Base-by-base conservation (phyloP, 92 coral and sea anemone genomes). In the Diadumene lineata region DNA sequence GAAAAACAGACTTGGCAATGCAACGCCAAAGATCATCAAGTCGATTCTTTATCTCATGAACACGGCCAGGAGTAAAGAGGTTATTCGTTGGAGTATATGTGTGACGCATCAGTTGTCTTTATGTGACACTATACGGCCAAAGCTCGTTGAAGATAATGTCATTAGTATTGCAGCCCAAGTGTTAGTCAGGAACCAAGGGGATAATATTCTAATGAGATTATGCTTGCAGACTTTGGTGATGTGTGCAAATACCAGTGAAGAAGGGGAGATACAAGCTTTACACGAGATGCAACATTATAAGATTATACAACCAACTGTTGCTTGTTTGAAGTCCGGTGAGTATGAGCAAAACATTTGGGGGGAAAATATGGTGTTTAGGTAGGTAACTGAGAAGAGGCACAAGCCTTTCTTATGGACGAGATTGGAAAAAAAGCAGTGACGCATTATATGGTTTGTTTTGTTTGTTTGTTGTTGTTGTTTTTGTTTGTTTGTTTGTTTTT, bases 171-270 rank as follows among this genome's bases (percentile, higher is more conserved):
- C 89, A 16, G 87, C 99, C 0, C 81, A 84, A 61, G 74, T 92
- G 78, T 70, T 92, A 19, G 97, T 89, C 21, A 77, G 73, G 56
- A 92, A 83, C 43, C 97, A 86, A 34, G 99, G 99, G 24, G 98
- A 94, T 56, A 50, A 82, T 21, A 80, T 89, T 31, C 38, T 88
- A 60, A 81, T 96, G 93, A 84, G 96, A 29, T 80, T 90, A 11
- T 93, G 97, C 61, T 83, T 92, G 1, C 99, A 96, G 80, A 93
- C 89, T 38, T 56, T 96, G 78, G 97, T 96, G 51, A 96, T 90
- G 85, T 88, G 90, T 56, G 97, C 92, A 29, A 96, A 96, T 64
- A 77, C 81, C 18, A 96, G 73, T 60, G 97, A 87, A 30, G 90
- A 89, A 56, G 87, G 84, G 3, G 99, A 96, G 65, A 87, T 86